phyloP scores from a whole-genome alignment of 2,888 invertebrate species.

The Nyleta sp. region DNA sequence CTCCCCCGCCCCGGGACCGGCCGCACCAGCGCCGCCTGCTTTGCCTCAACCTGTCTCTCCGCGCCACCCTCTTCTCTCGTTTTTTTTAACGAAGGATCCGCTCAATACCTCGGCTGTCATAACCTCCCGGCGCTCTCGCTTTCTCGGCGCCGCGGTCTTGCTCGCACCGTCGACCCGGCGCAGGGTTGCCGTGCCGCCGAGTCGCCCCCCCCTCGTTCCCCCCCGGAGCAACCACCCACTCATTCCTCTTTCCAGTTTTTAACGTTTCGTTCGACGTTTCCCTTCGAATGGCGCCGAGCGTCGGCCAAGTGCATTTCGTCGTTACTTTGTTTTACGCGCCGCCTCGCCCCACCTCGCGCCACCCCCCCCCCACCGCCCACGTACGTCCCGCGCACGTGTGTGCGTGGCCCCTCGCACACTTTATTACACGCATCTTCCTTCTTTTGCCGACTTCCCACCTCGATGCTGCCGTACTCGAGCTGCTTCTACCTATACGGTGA shows the following conservation, averaged over 20 bases:
- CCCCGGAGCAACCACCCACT: constrained; percentile 62
- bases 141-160: constrained; percentile 44
- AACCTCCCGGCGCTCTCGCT: constrained; percentile 78
- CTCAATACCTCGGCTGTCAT: constrained; percentile 82
- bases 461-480: constrained; percentile 30
- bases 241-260: constrained; percentile 79
- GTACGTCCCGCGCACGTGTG: constrained; percentile 32
- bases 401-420: constrained; percentile 45
- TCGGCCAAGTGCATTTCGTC: constrained; percentile 79
- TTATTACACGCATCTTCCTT: constrained; percentile 66
- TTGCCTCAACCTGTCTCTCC: constrained; percentile 51
- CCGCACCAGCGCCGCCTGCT: constrained; percentile 56
- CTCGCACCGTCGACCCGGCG: constrained; percentile 62
- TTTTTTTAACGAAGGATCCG: constrained; percentile 82
- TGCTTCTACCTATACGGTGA: constrained; percentile 37
- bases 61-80: constrained; percentile 73
- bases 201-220: constrained; percentile 26
- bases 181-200: constrained; percentile 55
- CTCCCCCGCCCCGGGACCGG: constrained; percentile 73
- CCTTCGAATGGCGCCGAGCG: constrained; percentile 72
- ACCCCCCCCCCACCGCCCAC: constrained; percentile 32
- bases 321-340: constrained; percentile 82
- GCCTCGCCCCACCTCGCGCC: constrained; percentile 60
- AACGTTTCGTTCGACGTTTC: constrained; percentile 82
- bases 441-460: constrained; percentile 59